These are phyloP conservation scores for Alouatta palliata DNA, from an alignment of 2,113 vertebrate species.

Conservation along the genomic window DNA sequence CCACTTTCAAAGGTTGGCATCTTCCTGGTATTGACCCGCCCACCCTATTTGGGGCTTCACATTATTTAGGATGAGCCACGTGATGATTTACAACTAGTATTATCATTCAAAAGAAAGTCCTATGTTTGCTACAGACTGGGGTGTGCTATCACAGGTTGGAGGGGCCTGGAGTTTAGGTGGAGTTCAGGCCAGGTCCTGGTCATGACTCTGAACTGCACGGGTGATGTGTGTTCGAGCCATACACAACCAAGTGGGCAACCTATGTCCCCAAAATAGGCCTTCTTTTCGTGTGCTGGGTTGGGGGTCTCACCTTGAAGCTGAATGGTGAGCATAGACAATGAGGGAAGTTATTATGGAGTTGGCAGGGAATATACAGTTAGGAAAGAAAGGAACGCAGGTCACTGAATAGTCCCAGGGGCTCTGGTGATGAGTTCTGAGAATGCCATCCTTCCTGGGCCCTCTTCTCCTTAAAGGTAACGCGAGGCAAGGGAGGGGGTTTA, in stretches of 20 bases:
- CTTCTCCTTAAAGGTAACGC: neutral
- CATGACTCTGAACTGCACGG: neutral
- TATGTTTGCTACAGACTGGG: neutral
- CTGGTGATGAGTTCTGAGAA: neutral
- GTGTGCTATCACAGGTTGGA: neutral
- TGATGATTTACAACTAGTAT: neutral
- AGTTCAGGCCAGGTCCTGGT: neutral
- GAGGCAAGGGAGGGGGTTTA: neutral
- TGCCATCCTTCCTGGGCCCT: neutral
- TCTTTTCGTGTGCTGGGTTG: neutral
- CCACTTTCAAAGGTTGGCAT: neutral
- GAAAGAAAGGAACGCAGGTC: neutral
- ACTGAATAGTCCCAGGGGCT: neutral
- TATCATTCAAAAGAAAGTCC: neutral
- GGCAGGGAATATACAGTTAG: neutral
- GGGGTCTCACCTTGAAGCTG: neutral
- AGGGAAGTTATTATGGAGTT: neutral
- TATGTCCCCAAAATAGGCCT: neutral
- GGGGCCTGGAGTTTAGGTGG: neutral
- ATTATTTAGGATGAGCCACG: neutral
- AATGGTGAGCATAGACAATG: neutral
- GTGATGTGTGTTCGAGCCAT: accelerated
- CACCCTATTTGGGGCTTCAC: neutral
- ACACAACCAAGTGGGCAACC: neutral
- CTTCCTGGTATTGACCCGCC: neutral